These are phyloP conservation scores for Prunella himalayana DNA, from an alignment of 2,113 vertebrate species.

Conservation along the genomic window DNA sequence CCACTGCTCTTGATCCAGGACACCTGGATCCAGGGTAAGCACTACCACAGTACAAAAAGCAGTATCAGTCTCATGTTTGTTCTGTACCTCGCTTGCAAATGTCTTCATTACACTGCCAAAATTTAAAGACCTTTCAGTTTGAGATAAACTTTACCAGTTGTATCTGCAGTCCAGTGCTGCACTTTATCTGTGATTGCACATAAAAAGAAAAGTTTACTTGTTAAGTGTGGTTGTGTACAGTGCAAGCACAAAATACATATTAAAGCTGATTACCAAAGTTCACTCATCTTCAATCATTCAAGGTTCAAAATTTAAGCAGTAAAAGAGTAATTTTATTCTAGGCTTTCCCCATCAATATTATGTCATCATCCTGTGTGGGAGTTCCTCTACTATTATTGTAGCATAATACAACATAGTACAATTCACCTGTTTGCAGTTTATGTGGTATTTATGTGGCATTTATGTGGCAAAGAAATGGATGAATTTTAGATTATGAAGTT, in stretches of 20 bases:
- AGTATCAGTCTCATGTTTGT: neutral
- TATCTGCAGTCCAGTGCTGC: neutral
- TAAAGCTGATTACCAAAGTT: neutral
- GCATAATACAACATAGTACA: neutral
- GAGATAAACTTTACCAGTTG: neutral
- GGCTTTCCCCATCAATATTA: neutral
- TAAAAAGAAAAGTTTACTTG: neutral
- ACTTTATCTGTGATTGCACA: neutral
- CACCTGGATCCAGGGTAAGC: neutral
- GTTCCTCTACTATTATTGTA: neutral
- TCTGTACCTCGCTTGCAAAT: neutral
- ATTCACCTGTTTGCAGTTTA: neutral
- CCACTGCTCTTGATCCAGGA: neutral
- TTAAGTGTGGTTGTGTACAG: neutral
- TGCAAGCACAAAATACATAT: neutral
- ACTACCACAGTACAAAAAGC: neutral
- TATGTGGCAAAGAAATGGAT: neutral
- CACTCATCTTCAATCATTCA: neutral
- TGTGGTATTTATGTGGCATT: neutral
- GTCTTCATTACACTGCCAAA: neutral
- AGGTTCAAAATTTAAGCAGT: neutral
- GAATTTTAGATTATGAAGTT: neutral
- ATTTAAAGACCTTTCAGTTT: neutral
- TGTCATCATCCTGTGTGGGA: neutral
- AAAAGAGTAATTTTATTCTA: neutral